Evolutionary conservation across 1,140 invertebrate species (phyloP).

Genomic region (Panonychus citri): DNA sequence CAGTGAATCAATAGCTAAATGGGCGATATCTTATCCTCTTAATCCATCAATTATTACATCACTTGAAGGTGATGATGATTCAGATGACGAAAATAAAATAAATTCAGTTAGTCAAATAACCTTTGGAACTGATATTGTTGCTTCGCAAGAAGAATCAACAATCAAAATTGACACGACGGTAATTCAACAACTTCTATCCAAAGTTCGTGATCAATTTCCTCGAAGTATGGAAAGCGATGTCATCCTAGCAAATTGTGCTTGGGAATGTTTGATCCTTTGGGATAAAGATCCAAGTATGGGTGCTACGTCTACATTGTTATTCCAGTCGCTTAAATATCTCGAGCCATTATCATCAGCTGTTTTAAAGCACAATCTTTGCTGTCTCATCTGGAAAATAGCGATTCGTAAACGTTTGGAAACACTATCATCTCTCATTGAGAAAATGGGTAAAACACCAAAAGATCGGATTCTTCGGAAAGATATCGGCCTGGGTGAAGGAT

Average conservation of each 20-base stretch:
- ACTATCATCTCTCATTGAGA: constrained; percentile 53
- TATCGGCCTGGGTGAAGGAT: constrained; percentile 35
- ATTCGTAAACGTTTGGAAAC: constrained; percentile 46
- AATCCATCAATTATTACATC: constrained; percentile 42
- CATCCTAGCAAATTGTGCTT: constrained; percentile 56
- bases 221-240: constrained; percentile 53
- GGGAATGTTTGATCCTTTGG: constrained; percentile 70
- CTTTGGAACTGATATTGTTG: constrained; percentile 9
- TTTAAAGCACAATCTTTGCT: constrained; percentile 28
- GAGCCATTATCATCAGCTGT: constrained; percentile 21
- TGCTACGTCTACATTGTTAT: constrained; percentile 7
- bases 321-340: constrained; percentile 20
- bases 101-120: not conserved
- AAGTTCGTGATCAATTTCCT: constrained; percentile 33
- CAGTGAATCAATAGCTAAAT: constrained; percentile 54
- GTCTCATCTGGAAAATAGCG: constrained; percentile 64
- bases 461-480: constrained; percentile 36
- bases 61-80: constrained; percentile 23
- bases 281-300: constrained; percentile 31
- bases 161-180: constrained; percentile 25
- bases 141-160: constrained; percentile 15
- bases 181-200: constrained; percentile 20
- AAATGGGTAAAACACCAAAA: constrained; percentile 56
- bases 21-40: constrained; percentile 31
- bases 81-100: constrained; percentile 16